Evolutionary conservation across 2,797 vertebrate species (phyloP), one percentile per base, ranked within the genome.

Genomic region (Rhinoraja longicauda): DNA sequence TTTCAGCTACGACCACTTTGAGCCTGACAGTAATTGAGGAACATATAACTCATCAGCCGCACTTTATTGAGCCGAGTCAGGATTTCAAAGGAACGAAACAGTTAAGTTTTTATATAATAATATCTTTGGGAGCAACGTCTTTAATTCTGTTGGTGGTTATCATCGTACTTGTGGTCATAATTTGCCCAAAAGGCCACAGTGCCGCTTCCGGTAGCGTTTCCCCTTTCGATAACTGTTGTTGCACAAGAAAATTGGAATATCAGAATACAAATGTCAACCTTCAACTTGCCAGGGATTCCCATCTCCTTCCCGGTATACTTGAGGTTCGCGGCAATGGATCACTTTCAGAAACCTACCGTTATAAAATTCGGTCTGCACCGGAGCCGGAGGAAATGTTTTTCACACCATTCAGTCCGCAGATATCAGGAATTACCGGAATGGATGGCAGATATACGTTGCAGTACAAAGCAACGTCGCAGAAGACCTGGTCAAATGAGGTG

Each of bases 1-100:
- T 95, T 92, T 96, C 96, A 57, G 72, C 95, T 93, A 96, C 96
- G 2, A 95, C 95, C 93, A 95, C 95, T 21, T 93, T 96, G 78
- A 95, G 95, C 73, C 93, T 97, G 78, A 93, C 95, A 53, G 88
- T 97, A 93, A 95, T 96, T 94, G 96, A 96, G 70, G 93, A 93
- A 53, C 78, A 93, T 36, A 93, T 72, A 1, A 73, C 94, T 24
- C 93, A 93, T 67, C 64, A 15, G 64, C 64, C 64, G 0, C 94
- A 95, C 70, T 79, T 95, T 75, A 92, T 24, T 0, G 93, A 86
- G 0, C 67, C 10, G 0, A 64, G 93, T 0, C 15, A 0, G 0
- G n/a, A 36, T 13, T 8, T 84, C 0, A 79, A 94, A 15, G 24
- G 88, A 1, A 93, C 92, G 78, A 72, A 94, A n/a, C 93, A 95